These are phyloP conservation scores for Campylomormyrus tamandua DNA, from an alignment of 2,113 vertebrate species.

Conservation along the genomic window DNA sequence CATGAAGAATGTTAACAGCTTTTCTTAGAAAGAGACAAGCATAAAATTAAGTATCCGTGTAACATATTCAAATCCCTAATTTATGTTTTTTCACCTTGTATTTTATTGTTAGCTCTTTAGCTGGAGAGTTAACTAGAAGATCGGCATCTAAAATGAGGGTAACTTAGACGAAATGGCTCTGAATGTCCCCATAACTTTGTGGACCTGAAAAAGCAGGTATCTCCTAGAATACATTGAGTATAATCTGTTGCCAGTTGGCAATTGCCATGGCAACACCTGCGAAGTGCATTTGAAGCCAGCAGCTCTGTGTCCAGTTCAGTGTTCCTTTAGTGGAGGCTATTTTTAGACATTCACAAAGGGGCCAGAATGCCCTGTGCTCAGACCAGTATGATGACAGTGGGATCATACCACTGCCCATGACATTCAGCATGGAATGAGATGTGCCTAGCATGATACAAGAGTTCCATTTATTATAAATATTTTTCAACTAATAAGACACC, in stretches of 20 bases:
- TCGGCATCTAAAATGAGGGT: neutral
- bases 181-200: neutral
- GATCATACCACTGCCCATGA: neutral
- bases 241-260: neutral
- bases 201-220: neutral
- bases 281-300: neutral
- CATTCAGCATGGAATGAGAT: neutral
- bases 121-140: neutral
- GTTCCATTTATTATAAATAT: neutral
- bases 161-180: neutral
- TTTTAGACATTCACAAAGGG: neutral
- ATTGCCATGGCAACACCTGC: constrained; percentile 1
- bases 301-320: neutral
- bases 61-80: neutral
- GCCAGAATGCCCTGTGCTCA: neutral
- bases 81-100: neutral
- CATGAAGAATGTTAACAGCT: neutral
- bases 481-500: neutral
- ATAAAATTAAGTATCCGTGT: neutral
- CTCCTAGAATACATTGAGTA: neutral
- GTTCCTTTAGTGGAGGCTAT: neutral
- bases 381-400: neutral
- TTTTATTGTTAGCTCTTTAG: neutral
- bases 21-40: neutral
- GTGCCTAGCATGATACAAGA: neutral